A percentile compares a stretch with the other conserved stretches of the same genome.
Evolutionary conservation across 2,113 vertebrate species (phyloP).

Genomic region (Epinephelus cyanopodus): DNA sequence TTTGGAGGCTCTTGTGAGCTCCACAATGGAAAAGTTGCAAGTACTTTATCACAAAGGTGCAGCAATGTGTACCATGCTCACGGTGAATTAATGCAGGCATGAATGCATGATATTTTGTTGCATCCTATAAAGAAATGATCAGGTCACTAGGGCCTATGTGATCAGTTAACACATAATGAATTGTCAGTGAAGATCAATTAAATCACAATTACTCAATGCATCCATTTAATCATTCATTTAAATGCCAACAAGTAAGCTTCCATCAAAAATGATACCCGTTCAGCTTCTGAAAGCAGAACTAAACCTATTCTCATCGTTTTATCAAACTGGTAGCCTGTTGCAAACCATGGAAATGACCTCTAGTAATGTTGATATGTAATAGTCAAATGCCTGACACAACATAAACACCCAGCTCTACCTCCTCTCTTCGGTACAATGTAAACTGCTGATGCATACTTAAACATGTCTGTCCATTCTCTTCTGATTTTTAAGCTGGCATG

Average conservation of each 20-base stretch:
- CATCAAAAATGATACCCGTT: no score
- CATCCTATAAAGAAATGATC: no score
- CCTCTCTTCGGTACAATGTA: neutral
- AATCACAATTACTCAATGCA: neutral
- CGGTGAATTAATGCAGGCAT: neutral
- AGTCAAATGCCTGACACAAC: neutral
- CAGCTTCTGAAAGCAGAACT: no score
- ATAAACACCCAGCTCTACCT: neutral
- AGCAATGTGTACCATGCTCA: neutral
- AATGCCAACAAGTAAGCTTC: neutral
- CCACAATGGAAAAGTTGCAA: neutral
- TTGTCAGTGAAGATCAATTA: no score
- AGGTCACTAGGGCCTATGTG: no score
- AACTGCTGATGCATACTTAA: neutral
- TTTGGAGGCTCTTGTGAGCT: neutral
- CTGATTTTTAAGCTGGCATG: no score
- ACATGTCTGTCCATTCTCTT: no score
- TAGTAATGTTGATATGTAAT: neutral
- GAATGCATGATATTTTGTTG: neutral
- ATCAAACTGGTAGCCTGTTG: neutral
- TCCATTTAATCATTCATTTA: neutral
- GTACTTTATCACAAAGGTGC: neutral
- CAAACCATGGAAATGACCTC: neutral
- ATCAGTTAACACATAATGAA: neutral
- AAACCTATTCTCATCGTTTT: neutral